Base-by-base conservation (phyloP, 1,140 invertebrate species). In the Drosophila bocki region DNA sequence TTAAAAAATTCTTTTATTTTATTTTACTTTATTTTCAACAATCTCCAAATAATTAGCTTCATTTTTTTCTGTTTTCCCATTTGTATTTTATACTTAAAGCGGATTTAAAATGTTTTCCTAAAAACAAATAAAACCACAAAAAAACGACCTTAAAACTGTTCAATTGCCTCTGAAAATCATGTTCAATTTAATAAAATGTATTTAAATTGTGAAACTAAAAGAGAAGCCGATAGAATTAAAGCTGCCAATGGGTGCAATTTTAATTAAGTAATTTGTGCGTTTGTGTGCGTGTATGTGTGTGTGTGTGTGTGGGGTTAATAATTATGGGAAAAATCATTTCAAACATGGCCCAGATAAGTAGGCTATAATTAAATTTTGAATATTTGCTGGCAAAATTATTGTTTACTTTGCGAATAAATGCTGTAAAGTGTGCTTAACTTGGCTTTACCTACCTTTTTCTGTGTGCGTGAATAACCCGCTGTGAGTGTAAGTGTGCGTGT, bases 401-500 rank as follows among this genome's bases (percentile, higher is more conserved):
- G 26, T 60, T 60, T 33, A 9, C 33, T 29, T 39, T 45, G 42
- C 33, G 58, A 47, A 48, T 63, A 67, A 67, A 37, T 32, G n/a
- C 58, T 54, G 50, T 70, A 47, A 35, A 47, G 42, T 33, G 39
- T 71, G 32, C 64, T 68, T 67, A 68, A 39, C 47, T 68, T 37
- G 47, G 56, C 58, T 63, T 68, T 57, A 9, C 22, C 56, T 57
- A 9, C 22, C 56, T 32, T 67, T 60, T 61, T 33, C 9, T 29
- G 33, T 17, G 54, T 70, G 67, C 48, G 62, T 68, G 39, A 63
- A 48, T 19, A 26, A 5, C 61, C 45, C 29, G 7, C 17, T 29
- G 63, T 7, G 33, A 26, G 12, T 51, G 37, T 29, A 22, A 22
- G 32, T 39, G 35, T 13, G 32, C 3, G 63, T 67, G 56, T 17